Evolutionary conservation across 2,888 invertebrate genomes (phyloP).

Genomic region (Toxonevra muliebris): DNA sequence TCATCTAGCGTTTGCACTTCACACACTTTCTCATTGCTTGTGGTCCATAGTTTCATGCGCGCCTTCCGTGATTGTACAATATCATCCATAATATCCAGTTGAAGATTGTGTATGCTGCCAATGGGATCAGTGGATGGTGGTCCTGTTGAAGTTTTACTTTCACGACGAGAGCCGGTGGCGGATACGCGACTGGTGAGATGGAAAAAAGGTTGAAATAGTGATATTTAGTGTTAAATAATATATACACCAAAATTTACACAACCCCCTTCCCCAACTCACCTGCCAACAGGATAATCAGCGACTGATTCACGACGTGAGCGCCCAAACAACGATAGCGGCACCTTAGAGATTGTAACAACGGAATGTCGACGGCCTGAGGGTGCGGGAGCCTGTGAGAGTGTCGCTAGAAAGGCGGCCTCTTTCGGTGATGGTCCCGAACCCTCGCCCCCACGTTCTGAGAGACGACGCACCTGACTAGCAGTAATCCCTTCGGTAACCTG

Average conservation of each 20-base stretch:
- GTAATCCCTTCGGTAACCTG: slow-evolving; percentile 87
- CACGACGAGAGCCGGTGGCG: slow-evolving; percentile 57
- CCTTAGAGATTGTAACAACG: slow-evolving; percentile 85
- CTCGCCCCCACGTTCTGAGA: slow-evolving; percentile 83
- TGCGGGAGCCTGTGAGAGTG: slow-evolving; percentile 77
- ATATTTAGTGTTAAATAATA: slow-evolving; percentile 31
- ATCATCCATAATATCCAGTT: slow-evolving; percentile 89
- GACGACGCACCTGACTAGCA: slow-evolving; percentile 84
- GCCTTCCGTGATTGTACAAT: slow-evolving; percentile 85
- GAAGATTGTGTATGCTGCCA: slow-evolving; percentile 84
- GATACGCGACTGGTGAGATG: slow-evolving; percentile 58
- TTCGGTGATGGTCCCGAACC: slow-evolving; percentile 78
- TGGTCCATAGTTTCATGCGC: slow-evolving; percentile 85
- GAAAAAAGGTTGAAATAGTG: slow-evolving; percentile 56
- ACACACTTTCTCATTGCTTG: slow-evolving; percentile 81
- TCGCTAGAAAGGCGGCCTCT: slow-evolving; percentile 85
- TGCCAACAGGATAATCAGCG: slow-evolving; percentile 75
- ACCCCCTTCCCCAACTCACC: slow-evolving; percentile 63
- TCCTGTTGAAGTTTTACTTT: slow-evolving; percentile 67
- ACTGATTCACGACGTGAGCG: slow-evolving; percentile 83
- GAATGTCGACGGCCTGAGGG: slow-evolving; percentile 84
- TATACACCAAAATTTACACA: slow-evolving; percentile 40
- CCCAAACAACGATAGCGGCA: slow-evolving; percentile 80
- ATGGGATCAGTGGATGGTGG: slow-evolving; percentile 77
- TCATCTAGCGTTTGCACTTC: slow-evolving; percentile 85